phyloP scores from a whole-genome alignment of 2,113 vertebrate genomes.

The Thalassarche chlororhynchos region DNA sequence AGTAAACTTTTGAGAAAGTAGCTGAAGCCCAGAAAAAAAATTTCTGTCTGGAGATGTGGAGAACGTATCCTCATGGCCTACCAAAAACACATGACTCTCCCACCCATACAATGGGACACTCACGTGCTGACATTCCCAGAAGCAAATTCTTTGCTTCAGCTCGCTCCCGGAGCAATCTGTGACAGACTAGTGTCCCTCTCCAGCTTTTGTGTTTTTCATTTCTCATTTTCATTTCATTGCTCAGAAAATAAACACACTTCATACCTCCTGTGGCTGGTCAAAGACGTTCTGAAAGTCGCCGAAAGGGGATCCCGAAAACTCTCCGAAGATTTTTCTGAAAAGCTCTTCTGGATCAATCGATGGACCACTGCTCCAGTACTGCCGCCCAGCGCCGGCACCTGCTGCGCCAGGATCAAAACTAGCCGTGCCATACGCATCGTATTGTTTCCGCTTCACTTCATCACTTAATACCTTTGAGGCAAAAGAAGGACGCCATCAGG shows the following conservation, averaged over 20 bases:
- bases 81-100: not conserved
- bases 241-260: not conserved
- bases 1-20: not conserved
- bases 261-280: slow-evolving; percentile 93
- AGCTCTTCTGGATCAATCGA: slow-evolving; percentile 92
- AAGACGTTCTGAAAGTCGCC: slow-evolving; percentile 90
- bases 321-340: slow-evolving; percentile 96
- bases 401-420: slow-evolving; percentile 82
- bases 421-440: slow-evolving; percentile 86
- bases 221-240: not conserved
- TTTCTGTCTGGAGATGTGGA: not conserved
- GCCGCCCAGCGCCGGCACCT: slow-evolving; percentile 71
- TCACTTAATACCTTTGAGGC: slow-evolving; percentile 86
- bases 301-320: slow-evolving; percentile 88
- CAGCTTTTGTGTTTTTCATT: not conserved
- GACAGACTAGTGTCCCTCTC: not conserved
- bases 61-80: not conserved
- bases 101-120: not conserved
- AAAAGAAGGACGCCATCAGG: not conserved
- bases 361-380: slow-evolving; percentile 87
- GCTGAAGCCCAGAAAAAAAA: not conserved
- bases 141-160: not conserved
- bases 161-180: accelerated
- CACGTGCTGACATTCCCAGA: not conserved
- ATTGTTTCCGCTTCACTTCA: slow-evolving; percentile 93